Base-by-base conservation (phyloP, 1,140 invertebrate genomes). In the Dendrolimus punctatus region DNA sequence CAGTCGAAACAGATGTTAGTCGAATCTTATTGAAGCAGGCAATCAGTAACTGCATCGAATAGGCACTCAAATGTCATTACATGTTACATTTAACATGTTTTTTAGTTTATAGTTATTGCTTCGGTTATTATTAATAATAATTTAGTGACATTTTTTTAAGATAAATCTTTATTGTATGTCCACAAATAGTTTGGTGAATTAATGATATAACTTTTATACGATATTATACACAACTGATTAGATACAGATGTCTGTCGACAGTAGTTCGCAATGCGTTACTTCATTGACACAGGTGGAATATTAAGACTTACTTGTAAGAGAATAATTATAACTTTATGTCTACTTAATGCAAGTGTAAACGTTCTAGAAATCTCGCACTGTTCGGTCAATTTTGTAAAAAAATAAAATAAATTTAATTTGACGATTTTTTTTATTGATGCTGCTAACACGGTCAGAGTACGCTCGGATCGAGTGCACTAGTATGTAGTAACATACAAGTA, bases 261-360 rank as follows among this genome's bases (percentile, higher is more conserved):
- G 69, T 59, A 70, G 68, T 72, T 23, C 23, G 23, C 23, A 23
- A 23, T 62, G 72, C 68, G 71, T 81, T 76, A 76, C 79, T 84
- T 82, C 76, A 76, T 80, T 67, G 79, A 82, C 76, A 79, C 79
- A 84, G 79, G 79, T 85, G 82, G 77, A 82, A 73, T 68, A 68
- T 73, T 83, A 85, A 82, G 82, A 85, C 79, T 84, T 83, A 86
- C 76, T 73, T 81, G 73, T 84, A 84, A 84, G 80, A 72, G 66
- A 78, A 80, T 85, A 79, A 84, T 82, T 74, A 80, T 82, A 85
- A 79, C 73, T 84, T 80, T 86, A 83, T 84, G 80, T 86, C 83
- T 86, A 86, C 83, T 86, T 86, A 86, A 86, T 81, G 78, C 83
- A 86, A 86, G 78, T 84, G 80, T 84, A 84, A 85, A 86, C 83